These are phyloP conservation scores for Emys orbicularis DNA, from an alignment of 2,797 vertebrate species.

Conservation along the genomic window DNA sequence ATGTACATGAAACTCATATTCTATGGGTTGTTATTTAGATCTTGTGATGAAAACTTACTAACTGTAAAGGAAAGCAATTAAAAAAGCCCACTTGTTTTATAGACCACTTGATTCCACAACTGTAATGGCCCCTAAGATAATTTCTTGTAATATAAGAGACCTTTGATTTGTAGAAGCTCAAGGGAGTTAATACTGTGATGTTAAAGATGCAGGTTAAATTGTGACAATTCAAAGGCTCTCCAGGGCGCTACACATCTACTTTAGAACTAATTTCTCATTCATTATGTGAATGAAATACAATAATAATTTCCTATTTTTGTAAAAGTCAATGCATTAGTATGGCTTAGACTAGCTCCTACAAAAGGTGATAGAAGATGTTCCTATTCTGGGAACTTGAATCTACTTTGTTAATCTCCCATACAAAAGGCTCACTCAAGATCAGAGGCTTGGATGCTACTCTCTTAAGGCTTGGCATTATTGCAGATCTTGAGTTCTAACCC, in stretches of 20 bases:
- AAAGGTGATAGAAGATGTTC: not conserved
- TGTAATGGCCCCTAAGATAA: conserved; percentile 12
- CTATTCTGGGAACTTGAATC: not conserved
- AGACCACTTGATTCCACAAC: not conserved
- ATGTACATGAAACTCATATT: not conserved
- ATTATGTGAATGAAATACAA: not conserved
- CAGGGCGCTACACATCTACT: not conserved
- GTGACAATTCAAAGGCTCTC: conserved; percentile 4
- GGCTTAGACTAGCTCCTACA: not conserved
- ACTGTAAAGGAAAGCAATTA: not conserved
- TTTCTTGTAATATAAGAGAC: conserved; percentile 16
- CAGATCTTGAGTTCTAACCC: not conserved
- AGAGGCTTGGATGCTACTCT: not conserved
- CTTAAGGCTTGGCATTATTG: not conserved
- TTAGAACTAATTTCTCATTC: conserved; percentile 23
- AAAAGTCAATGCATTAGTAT: not conserved
- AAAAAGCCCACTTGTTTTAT: conserved; percentile 12
- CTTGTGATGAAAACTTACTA: not conserved
- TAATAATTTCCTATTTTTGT: not conserved
- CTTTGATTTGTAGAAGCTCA: conserved; percentile 47
- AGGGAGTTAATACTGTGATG: conserved; percentile 11
- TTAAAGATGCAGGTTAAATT: conserved; percentile 23
- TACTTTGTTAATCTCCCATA: not conserved
- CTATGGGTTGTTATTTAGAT: not conserved
- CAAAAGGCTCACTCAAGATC: not conserved